phyloP scores from a whole-genome alignment of 2,113 vertebrate genomes.

The Notothenia rossii region DNA sequence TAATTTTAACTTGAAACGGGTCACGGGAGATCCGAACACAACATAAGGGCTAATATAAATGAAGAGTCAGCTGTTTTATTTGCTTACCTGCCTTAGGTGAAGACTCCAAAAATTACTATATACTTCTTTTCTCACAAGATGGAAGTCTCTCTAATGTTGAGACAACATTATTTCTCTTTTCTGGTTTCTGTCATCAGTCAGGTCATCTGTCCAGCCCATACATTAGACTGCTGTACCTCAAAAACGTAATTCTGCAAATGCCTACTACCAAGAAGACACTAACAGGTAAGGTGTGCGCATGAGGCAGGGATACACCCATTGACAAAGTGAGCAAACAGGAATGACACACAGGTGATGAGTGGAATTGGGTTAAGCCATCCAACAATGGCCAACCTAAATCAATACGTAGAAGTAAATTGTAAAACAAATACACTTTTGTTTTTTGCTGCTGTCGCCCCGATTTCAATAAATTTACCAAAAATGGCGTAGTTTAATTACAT shows the following conservation, averaged over 20 bases:
- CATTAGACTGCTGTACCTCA: neutral
- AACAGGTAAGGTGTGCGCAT: neutral
- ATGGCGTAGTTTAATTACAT: too few species aligned
- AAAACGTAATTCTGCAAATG: neutral
- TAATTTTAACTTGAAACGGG: too few species aligned
- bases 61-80: conserved; percentile 2
- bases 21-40: too few species aligned
- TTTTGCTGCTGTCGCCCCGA: neutral
- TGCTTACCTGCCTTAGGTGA: conserved; percentile 48
- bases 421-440: neutral
- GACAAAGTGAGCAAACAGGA: conserved; percentile 19
- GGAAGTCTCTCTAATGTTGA: neutral
- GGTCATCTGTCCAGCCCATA: too few species aligned
- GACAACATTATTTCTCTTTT: neutral
- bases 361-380: too few species aligned
- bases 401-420: neutral
- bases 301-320: neutral
- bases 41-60: neutral
- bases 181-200: neutral
- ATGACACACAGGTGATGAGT: neutral
- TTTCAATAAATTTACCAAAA: too few species aligned
- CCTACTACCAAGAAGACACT: neutral
- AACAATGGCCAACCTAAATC: neutral
- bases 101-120: neutral
- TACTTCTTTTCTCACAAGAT: neutral